A percentile compares a stretch with the other conserved stretches of the same genome.
Evolutionary conservation across 2,888 invertebrate genomes (phyloP).

Genomic region (Bibio marci): DNA sequence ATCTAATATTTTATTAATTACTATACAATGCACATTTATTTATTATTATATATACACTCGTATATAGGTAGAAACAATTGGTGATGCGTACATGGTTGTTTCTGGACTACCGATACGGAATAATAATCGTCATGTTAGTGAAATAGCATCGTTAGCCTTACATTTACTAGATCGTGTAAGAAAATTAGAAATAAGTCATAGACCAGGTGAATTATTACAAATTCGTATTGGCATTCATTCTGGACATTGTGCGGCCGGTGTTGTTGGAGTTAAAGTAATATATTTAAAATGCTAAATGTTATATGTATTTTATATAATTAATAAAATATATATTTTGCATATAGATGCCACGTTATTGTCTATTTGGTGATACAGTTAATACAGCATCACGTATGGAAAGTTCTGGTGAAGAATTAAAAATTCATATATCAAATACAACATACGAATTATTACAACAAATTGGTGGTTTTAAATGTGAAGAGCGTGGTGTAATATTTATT

Average conservation of each 20-base stretch:
- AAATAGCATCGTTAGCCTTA: conserved; percentile 62
- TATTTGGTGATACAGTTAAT: conserved; percentile 72
- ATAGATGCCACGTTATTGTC: conserved; percentile 65
- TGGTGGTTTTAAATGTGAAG: conserved; percentile 55
- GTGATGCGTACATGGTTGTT: conserved; percentile 28
- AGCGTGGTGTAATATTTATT: conserved; percentile 53
- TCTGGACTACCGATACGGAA: conserved; percentile 60
- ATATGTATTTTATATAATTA: background rate
- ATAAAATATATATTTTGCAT: background rate
- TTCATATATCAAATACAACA: conserved; percentile 60
- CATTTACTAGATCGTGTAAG: conserved; percentile 54
- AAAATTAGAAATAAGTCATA: conserved; percentile 48
- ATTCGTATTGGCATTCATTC: conserved; percentile 58
- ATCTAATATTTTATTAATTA: too few species aligned
- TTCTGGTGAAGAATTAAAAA: conserved; percentile 51
- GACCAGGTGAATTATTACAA: conserved; percentile 47
- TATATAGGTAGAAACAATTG: conserved; percentile 6
- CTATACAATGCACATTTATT: too few species aligned
- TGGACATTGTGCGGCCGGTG: conserved; percentile 63
- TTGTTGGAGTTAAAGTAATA: conserved; percentile 44
- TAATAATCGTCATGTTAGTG: conserved; percentile 56
- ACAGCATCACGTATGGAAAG: conserved; percentile 70
- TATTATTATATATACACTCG: too few species aligned
- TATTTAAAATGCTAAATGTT: background rate
- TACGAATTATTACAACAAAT: conserved; percentile 45